Conservation (phyloP, 2,797 vertebrate genomes). For the Syncerus caffer region DNA sequence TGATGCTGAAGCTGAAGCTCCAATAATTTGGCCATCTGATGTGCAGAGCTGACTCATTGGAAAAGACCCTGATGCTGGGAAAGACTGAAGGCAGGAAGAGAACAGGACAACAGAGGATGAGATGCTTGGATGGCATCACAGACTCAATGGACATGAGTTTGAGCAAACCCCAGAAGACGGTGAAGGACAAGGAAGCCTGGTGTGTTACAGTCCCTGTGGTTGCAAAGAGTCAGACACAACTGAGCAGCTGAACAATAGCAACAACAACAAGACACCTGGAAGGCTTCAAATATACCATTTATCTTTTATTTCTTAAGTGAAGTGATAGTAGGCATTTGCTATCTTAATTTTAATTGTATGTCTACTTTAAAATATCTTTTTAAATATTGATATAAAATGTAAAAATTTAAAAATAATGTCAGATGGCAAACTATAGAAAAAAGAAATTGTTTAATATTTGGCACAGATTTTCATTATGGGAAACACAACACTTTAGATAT, state of each 20-base stretch:
- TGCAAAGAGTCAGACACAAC: not conserved
- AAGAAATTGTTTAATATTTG: not conserved
- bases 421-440: not conserved
- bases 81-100: not conserved
- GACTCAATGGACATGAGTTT: not conserved
- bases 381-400: not conserved
- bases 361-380: not conserved
- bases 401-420: not conserved
- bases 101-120: not conserved
- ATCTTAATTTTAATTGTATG: not conserved
- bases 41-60: not conserved
- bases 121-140: not conserved
- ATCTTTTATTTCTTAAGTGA: not conserved
- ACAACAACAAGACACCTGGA: not conserved
- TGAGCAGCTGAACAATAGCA: not conserved
- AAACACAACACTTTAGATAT: not conserved
- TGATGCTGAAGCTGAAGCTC: not conserved
- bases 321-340: not conserved
- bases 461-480: not conserved
- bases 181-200: not conserved
- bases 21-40: not conserved
- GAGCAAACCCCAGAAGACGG: not conserved
- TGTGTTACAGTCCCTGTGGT: not conserved
- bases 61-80: not conserved
- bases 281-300: not conserved